These are phyloP conservation scores for Leistus spinibarbis DNA, from an alignment of 2,888 invertebrate genomes.

Conservation along the genomic window DNA sequence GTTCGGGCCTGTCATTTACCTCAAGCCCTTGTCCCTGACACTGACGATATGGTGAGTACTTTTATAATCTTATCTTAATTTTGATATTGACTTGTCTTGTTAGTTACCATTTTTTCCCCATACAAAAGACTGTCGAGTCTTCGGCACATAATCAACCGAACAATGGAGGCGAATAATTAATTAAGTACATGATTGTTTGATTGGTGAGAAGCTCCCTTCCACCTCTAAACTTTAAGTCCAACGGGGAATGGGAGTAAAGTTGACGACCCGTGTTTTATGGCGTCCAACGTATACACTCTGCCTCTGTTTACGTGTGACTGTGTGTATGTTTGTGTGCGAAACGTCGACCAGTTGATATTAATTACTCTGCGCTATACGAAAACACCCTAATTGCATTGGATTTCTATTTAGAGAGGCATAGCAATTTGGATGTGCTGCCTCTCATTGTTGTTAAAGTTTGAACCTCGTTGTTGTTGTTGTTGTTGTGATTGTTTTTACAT, in stretches of 20 bases:
- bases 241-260: background rate
- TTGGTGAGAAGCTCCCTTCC: background rate
- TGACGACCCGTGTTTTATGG: background rate
- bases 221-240: background rate
- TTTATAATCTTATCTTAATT: background rate
- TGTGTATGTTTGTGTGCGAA: background rate
- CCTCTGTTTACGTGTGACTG: background rate
- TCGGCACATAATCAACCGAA: background rate
- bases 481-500: background rate
- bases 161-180: background rate
- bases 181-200: background rate
- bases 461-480: background rate
- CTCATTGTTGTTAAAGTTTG: conserved; percentile 2
- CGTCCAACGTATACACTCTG: background rate
- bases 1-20: conserved; percentile 58
- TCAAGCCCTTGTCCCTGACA: conserved; percentile 64
- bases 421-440: background rate
- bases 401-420: background rate
- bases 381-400: background rate
- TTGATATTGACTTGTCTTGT: background rate
- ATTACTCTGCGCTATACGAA: background rate
- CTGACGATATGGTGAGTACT: conserved; percentile 78
- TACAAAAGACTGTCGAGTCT: background rate
- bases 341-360: background rate
- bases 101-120: background rate